phyloP scores from a whole-genome alignment of 37 sponge, comb jelly and placozoan genomes.

The Trichoplax adhaerens region DNA sequence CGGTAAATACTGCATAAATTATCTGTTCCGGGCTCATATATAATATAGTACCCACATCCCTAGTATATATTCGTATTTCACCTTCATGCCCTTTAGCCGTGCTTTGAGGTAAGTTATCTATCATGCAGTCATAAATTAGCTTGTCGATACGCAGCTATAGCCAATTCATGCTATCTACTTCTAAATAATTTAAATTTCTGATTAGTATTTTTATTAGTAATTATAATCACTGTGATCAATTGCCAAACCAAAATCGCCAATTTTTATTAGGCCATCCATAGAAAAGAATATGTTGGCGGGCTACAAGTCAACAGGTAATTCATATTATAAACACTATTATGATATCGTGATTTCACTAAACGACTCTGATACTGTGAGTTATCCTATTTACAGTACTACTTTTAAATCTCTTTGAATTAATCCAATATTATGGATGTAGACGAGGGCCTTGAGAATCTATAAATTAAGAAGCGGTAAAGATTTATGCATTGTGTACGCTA shows the following conservation, averaged over 20 bases:
- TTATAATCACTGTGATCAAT: constrained; percentile 10
- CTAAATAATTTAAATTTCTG: not conserved
- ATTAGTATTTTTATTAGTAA: not conserved
- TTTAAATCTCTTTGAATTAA: constrained; percentile 86
- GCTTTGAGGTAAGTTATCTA: not conserved
- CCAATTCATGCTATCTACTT: not conserved
- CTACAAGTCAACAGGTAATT: constrained; percentile 10
- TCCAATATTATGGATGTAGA: constrained; percentile 62
- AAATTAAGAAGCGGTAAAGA: not conserved
- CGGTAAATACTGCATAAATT: not conserved
- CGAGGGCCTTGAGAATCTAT: constrained; percentile 64
- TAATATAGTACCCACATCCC: constrained; percentile 45
- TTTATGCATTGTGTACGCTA: not conserved
- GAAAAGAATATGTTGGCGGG: constrained; percentile 85
- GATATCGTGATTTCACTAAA: too few species aligned
- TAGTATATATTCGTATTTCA: constrained; percentile 9
- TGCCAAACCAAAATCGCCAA: constrained; percentile 89
- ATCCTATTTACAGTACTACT: not conserved
- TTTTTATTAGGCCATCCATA: constrained; percentile 58
- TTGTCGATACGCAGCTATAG: not conserved
- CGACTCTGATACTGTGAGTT: too few species aligned
- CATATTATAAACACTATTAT: not conserved
- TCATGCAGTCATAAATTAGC: not conserved
- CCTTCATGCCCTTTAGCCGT: not conserved
- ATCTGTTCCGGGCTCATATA: constrained; percentile 78